These are phyloP conservation scores for Acinonyx jubatus DNA, from an alignment of 2,113 vertebrate species.

Conservation along the genomic window DNA sequence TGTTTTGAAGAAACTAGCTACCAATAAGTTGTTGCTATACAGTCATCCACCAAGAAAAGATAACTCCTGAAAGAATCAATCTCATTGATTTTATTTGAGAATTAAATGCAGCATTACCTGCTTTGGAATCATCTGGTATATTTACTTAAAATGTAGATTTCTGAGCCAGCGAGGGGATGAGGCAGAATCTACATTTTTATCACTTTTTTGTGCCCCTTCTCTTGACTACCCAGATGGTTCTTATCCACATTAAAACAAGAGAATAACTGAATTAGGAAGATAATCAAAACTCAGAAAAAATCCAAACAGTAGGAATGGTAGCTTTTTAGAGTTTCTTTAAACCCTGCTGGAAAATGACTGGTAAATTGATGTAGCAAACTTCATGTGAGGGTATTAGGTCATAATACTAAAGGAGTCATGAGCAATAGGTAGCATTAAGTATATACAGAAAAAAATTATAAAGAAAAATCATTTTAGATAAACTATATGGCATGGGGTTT, in stretches of 20 bases:
- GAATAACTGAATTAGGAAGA: neutral
- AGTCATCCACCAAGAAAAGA: neutral
- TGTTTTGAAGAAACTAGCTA: neutral
- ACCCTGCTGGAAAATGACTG: neutral
- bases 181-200: neutral
- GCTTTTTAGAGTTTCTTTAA: constrained; percentile 42
- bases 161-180: neutral
- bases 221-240: neutral
- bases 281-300: constrained; percentile 17
- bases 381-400: neutral
- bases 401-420: neutral
- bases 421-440: neutral
- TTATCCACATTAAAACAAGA: neutral
- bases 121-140: neutral
- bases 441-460: neutral
- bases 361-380: neutral
- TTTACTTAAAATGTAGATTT: neutral
- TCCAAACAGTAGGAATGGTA: neutral
- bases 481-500: neutral
- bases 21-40: neutral
- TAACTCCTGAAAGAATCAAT: neutral
- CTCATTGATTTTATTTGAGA: neutral
- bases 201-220: neutral
- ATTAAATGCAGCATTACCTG: neutral
- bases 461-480: constrained; percentile 2